phyloP scores from a whole-genome alignment of 2,797 vertebrate species.

The Acanthis flammea region DNA sequence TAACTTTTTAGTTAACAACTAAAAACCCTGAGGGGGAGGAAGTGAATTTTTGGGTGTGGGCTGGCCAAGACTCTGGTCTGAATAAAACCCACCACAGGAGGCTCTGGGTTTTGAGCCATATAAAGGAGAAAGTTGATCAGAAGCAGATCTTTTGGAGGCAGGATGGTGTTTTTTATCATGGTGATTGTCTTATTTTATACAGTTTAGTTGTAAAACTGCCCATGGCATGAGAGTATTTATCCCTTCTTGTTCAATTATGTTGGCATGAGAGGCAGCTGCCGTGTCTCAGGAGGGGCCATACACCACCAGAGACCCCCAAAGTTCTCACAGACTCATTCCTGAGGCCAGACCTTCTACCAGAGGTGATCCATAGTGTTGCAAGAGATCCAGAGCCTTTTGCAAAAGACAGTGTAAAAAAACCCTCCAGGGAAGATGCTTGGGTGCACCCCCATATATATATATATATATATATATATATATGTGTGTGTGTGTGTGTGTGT shows the following conservation, averaged over 20 bases:
- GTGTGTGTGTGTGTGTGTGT: too few species aligned
- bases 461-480: not conserved
- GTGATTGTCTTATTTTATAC: not conserved
- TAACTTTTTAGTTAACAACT: not conserved
- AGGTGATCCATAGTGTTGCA: not conserved
- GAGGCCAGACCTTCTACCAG: not conserved
- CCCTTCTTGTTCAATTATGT: not conserved
- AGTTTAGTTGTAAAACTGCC: not conserved
- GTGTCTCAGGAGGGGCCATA: not conserved
- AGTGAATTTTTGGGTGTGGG: not conserved
- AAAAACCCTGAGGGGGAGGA: fast-evolving
- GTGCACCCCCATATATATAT: too few species aligned
- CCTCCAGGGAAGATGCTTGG: not conserved
- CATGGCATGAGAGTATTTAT: not conserved
- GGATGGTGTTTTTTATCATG: not conserved
- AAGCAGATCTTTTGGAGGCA: not conserved
- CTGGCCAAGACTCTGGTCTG: fast-evolving
- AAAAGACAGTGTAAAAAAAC: not conserved
- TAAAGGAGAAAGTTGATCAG: not conserved
- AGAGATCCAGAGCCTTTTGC: not conserved
- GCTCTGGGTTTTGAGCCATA: not conserved
- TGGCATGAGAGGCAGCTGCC: not conserved
- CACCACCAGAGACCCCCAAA: too few species aligned
- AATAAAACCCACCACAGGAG: not conserved
- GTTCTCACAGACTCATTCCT: not conserved